Base-by-base conservation (phyloP, 2,797 vertebrate species). In the Distichodus sexfasciatus region DNA sequence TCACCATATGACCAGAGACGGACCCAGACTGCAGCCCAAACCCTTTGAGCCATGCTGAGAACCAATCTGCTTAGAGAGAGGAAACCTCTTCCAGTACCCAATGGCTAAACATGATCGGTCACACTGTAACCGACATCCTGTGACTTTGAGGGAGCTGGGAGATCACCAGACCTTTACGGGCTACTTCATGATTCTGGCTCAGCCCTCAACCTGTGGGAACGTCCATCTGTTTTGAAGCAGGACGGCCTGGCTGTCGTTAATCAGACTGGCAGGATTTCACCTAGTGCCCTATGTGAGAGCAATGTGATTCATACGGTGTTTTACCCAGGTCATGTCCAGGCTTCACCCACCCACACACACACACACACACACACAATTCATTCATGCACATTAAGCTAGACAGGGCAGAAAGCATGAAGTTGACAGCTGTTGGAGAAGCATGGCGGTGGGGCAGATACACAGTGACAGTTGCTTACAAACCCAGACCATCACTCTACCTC, bases 181-280 rank as follows among this genome's bases (percentile, higher is more conserved):
- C 40, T 38, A 21, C 59, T 47, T 54, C 24, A 40, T 26, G 58
- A 43, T 64, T 63, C 65, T 68, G 65, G 54, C 46, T 50, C 21
- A 21, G 5, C 2, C 53, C 21, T 10, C 40, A 23, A 24, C 51
- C 19, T 50, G 28, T 53, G 44, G 41, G 68, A 46, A 41, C 38
- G 33, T 69, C 68, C 63, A 63, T 63, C 50, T 58, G 54, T 40
- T 72, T 58, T 53, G 17, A 59, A 76, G 19, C 51, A 51, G 29
- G 29, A 57, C 69, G 72, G 60, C 47, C 61, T 62, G 66, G 33
- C 41, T 46, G 21, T 14, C 43, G 53, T 54, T 53, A 72, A 66
- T 63, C 69, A 50, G 65, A 65, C 66, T 57, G 60, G 54, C 60
- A 72, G 50, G 50, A 67, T 65, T n/a, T 67, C 57, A 40, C 48